A percentile compares a stretch with the other conserved stretches of the same genome.
phyloP scores from a whole-genome alignment of 1,140 invertebrate species.

The Glomeris maerens region DNA sequence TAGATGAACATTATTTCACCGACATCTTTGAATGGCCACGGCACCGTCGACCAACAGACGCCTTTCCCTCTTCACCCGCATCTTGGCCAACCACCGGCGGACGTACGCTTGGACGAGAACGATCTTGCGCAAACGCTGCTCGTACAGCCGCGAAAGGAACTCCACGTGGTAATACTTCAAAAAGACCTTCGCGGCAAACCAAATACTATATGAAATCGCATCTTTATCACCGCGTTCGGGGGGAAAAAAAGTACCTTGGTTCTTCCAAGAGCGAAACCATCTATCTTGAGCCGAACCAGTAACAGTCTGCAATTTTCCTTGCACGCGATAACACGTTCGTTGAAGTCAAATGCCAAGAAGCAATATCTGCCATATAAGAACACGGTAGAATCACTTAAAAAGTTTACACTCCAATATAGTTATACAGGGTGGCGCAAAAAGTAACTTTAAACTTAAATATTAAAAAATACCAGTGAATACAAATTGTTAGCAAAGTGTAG shows the following conservation, averaged over 20 bases:
- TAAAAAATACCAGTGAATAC: no score
- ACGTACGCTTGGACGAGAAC: slow-evolving; percentile 53
- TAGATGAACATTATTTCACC: slow-evolving; percentile 6
- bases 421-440: no score
- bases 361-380: slow-evolving; percentile 57
- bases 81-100: slow-evolving; percentile 52
- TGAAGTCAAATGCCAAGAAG: slow-evolving; percentile 57
- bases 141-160: slow-evolving; percentile 59
- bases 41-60: slow-evolving; percentile 38
- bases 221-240: background rate
- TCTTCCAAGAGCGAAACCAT: slow-evolving; percentile 68
- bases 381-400: no score
- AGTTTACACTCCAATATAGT: no score
- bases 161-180: slow-evolving; percentile 76
- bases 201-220: background rate
- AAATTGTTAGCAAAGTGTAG: no score
- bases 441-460: no score
- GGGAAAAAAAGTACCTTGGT: slow-evolving; percentile 40
- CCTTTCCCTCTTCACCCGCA: slow-evolving; percentile 28
- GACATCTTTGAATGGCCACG: slow-evolving; percentile 26
- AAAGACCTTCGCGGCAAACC: slow-evolving; percentile 52
- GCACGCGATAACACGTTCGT: slow-evolving; percentile 50
- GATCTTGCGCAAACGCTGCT: slow-evolving; percentile 52
- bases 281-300: slow-evolving; percentile 55
- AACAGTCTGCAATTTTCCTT: slow-evolving; percentile 55